Base-by-base conservation (phyloP, 2,797 vertebrate species). In the Pitangus sulphuratus region DNA sequence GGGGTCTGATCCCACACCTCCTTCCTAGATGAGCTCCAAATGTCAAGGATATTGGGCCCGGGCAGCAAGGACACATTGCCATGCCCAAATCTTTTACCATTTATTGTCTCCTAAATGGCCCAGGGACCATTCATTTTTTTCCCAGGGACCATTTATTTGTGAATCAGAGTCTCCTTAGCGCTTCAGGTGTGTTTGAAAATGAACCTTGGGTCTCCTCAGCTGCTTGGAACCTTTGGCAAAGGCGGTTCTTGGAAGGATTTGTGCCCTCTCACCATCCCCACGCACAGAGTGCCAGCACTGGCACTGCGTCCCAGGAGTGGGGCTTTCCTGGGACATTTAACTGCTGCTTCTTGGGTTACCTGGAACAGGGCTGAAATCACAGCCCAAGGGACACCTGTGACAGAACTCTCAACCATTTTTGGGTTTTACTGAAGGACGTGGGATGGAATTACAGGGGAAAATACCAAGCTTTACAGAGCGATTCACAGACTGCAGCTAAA, bases 321-420 rank as follows among this genome's bases (percentile, higher is more conserved):
- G 48, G 7, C 11, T 54, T 91, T 68, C 11, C 22, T 39, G 65
- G 61, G 54, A 35, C 39, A 31, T 86, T 86, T 48, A 31, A 9
- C 58, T 79, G 53, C 60, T 84, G 78, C 5, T n/a, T 77, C 70
- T 93, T 68, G 40, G 21, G 33, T 95, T 95, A 87, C 84, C 37
- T 10, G 68, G 70, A 88, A 64, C 47, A 80, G 33, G 33, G 30
- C 50, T 88, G 88, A 95, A 91, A 82, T 82, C 66, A 84, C 57
- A 76, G 57, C 33, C 33, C 42, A 83, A 91, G 47, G 69, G 75
- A 89, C 56, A 92, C 84, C 51, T 87, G 45, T 92, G 84, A 72
- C 66, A 89, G 92, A 92, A 87, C 56, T 86, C 66, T 81, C 84
- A 79, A 51, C n/a, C 53, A 53, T 89, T 93, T 95, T 83, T 78